A percentile compares a stretch with the other conserved stretches of the same genome.
phyloP scores from a whole-genome alignment of 2,797 vertebrate genomes.

The Sarcophilus harrisii region DNA sequence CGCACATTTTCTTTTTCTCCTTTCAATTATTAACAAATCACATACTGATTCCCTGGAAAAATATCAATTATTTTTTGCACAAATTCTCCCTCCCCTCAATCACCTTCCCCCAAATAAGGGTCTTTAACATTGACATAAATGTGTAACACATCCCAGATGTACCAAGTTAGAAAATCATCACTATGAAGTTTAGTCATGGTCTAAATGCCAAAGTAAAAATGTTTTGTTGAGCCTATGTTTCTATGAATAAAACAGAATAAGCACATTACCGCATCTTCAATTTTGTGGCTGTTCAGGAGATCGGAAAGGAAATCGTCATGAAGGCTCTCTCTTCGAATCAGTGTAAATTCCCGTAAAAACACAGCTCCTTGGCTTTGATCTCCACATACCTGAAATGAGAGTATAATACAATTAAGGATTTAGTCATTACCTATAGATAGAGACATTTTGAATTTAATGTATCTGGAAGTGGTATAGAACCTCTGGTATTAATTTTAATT shows the following conservation, averaged over 20 bases:
- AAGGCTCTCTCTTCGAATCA: constrained; percentile 93
- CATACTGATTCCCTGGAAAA: constrained; percentile 53
- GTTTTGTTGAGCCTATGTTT: constrained; percentile 11
- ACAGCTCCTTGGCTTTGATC: constrained; percentile 90
- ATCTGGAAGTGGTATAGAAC: constrained; percentile 36
- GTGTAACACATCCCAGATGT: constrained; percentile 36
- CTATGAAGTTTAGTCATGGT: not conserved
- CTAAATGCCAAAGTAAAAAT: not conserved
- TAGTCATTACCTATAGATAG: constrained; percentile 51
- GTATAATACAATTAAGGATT: constrained; percentile 65
- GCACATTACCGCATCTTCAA: constrained; percentile 91
- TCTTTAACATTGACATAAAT: constrained; percentile 1
- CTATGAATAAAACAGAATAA: constrained; percentile 53
- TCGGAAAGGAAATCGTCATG: constrained; percentile 92
- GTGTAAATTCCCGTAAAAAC: constrained; percentile 95
- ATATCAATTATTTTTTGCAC: constrained; percentile 62
- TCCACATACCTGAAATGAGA: constrained; percentile 88
- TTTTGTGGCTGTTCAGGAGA: constrained; percentile 87
- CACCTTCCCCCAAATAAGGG: constrained; percentile 11
- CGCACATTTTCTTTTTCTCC: constrained; percentile 49
- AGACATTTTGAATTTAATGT: constrained; percentile 41
- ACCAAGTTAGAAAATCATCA: not conserved
- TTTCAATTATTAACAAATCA: constrained; percentile 66
- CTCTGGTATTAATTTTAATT: constrained; percentile 69
- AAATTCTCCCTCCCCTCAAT: constrained; percentile 21